phyloP scores from a whole-genome alignment of 2,888 invertebrate species.

The Stenodema calcarata region DNA sequence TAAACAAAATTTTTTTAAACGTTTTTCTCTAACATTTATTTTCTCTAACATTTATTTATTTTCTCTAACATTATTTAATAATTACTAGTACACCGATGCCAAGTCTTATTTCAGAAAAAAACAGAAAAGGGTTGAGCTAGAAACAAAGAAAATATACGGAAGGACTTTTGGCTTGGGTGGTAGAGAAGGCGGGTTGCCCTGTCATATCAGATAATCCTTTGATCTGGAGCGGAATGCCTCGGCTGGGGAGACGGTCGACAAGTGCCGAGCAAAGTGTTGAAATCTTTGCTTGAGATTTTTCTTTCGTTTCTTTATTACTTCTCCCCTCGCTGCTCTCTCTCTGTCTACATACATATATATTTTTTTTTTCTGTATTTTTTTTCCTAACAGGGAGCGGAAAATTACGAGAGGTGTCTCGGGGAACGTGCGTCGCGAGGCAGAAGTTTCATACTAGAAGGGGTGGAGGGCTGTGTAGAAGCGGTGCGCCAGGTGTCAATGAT shows the following conservation, averaged over 20 bases:
- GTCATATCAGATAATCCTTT: constrained; percentile 17
- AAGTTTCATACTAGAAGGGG: background rate
- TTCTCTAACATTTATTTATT: too few species aligned
- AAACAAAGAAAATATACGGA: background rate
- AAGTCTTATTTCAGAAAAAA: background rate
- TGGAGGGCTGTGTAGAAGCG: background rate
- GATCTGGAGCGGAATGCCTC: background rate
- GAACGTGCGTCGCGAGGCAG: background rate
- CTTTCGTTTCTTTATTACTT: background rate
- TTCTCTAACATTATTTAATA: too few species aligned
- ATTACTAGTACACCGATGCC: too few species aligned
- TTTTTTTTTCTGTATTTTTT: background rate
- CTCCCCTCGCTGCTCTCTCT: background rate
- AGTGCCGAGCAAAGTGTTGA: constrained; percentile 1
- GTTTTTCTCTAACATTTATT: too few species aligned
- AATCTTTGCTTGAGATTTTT: background rate
- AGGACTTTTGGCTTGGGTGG: background rate
- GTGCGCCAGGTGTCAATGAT: constrained; percentile 21
- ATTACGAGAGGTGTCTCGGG: background rate
- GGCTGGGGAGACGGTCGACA: background rate
- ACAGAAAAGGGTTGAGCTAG: background rate
- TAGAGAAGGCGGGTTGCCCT: background rate
- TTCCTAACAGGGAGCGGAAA: background rate
- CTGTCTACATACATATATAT: background rate
- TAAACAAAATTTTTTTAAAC: too few species aligned